Evolutionary conservation across 1,140 invertebrate species (phyloP), one percentile per base, ranked within the genome.

Genomic region (Drosophila sproati): DNA sequence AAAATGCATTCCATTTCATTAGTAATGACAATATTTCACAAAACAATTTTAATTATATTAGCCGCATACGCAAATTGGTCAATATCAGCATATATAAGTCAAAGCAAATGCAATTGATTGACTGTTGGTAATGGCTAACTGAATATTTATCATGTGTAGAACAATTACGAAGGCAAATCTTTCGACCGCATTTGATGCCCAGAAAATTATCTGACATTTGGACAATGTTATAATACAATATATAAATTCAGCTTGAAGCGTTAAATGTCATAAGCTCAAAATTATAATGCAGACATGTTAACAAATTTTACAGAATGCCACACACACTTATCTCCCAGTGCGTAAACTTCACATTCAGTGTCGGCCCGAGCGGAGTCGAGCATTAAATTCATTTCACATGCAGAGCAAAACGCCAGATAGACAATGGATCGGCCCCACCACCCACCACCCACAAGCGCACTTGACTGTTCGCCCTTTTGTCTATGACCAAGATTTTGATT

Each of bases 301-400:
- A 88, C 83, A 78, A 80, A 88, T 87, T 87, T 88, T 47, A 74
- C 64, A 78, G 68, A 47, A 73, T 59, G 48, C 47, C 60, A 66
- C 52, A 56, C 64, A 59, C 69, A 73, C 63, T 66, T 56, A 77
- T 41, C 39, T 69, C 5, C 41, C 48, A 20, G 50, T 41, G 39
- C 39, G 8, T 10, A 10, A 43, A 43, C 39, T 43, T 43, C 2
- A 43, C 10, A n/a, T 43, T 43, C 39, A 4, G 0, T 37, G 5
- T 5, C 35, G 35, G 2, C 2, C 37, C 63, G 63, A 67, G 62
- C 70, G 20, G 20, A 20, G 20, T 20, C 55, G 55, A 57, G 47
- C 81, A 60, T 68, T 73, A 73, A 85, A 83, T 85, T 83, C 77
- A 80, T 88, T 83, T 89, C 67, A 75, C 63, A 87, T 87, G 77